Conservation (phyloP, 2,113 vertebrate genomes). For the Stigmatopora argus region DNA sequence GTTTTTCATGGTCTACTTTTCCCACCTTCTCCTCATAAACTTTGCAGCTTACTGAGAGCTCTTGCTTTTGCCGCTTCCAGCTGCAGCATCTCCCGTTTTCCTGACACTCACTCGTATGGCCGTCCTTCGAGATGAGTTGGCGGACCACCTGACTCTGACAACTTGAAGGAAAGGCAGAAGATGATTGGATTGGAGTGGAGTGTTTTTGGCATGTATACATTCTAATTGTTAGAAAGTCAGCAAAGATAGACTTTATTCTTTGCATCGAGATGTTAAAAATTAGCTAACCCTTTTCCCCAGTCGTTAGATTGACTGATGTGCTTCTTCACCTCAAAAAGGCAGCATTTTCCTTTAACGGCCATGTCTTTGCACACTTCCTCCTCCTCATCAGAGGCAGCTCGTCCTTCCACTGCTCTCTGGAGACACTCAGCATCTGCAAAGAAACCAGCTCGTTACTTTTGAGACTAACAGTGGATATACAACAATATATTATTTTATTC, state of each 20-base stretch:
- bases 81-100: conserved; percentile 17
- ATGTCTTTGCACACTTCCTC: conserved; percentile 55
- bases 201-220: not conserved
- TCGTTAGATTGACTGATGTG: conserved; percentile 30
- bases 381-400: conserved; percentile 73
- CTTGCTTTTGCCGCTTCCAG: conserved; percentile 6
- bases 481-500: no score
- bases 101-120: not conserved
- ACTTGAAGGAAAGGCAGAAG: conserved; percentile 24
- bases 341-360: conserved; percentile 35
- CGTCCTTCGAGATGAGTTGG: conserved; percentile 21
- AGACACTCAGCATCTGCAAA: conserved; percentile 57
- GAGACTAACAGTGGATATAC: not conserved
- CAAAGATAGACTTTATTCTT: not conserved
- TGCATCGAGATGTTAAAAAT: not conserved
- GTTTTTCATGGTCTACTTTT: not conserved
- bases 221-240: not conserved
- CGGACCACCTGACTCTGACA: conserved; percentile 44
- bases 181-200: not conserved
- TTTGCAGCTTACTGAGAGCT: conserved; percentile 8
- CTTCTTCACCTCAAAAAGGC: conserved; percentile 51
- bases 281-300: conserved; percentile 58
- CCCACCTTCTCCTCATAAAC: conserved; percentile 27
- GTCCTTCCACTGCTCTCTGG: conserved; percentile 73
- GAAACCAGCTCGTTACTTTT: not conserved